Conservation (phyloP, 2,797 vertebrate species). For the Petrocephalus schoutedeni region DNA sequence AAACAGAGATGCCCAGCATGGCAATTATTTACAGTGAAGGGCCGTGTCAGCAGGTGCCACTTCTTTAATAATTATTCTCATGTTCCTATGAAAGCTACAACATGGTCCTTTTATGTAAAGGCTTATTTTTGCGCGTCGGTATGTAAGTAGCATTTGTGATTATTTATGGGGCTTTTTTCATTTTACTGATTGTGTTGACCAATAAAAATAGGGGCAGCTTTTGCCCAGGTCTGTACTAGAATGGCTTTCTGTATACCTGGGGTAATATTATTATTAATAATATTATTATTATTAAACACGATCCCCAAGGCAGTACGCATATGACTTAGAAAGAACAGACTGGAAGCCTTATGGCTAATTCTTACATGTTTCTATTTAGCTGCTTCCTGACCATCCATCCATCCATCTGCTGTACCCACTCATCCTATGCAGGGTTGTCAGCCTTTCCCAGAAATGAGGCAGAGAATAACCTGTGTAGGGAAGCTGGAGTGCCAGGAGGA, state of each 20-base stretch:
- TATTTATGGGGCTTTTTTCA: background rate
- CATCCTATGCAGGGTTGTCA: background rate
- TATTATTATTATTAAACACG: too few species aligned
- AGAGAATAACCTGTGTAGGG: background rate
- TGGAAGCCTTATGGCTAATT: background rate
- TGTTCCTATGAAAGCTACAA: background rate
- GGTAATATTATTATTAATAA: background rate
- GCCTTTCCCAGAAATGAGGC: background rate
- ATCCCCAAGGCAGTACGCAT: background rate
- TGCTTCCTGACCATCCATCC: background rate
- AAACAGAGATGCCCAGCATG: background rate
- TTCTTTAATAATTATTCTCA: background rate
- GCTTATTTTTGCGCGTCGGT: background rate
- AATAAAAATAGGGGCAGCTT: background rate
- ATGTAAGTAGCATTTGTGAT: background rate
- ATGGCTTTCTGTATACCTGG: background rate
- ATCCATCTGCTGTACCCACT: background rate
- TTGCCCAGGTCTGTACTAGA: background rate
- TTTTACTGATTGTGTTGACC: background rate
- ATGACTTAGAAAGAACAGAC: background rate
- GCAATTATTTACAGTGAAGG: background rate
- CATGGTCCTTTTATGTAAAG: background rate
- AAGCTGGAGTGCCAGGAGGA: background rate
- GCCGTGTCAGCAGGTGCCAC: background rate
- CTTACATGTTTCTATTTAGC: background rate